Base-by-base conservation (phyloP, 2,797 vertebrate genomes). In the Cirrhinus molitorella region DNA sequence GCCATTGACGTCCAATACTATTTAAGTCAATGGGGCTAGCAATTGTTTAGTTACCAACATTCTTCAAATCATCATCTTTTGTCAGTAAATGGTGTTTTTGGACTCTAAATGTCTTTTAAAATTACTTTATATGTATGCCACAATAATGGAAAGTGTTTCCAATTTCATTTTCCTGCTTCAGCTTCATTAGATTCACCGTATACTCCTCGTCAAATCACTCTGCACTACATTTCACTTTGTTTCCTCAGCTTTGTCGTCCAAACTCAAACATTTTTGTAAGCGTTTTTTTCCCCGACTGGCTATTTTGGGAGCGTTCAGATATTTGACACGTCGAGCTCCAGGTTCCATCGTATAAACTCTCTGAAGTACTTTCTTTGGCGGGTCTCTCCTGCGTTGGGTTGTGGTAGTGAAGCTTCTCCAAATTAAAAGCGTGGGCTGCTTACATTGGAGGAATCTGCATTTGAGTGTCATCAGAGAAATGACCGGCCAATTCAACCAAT, bases 311-410 rank as follows among this genome's bases (percentile, higher is more conserved):
- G 23, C 17, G 8, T 59, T 71, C 25, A 45, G 51, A 70, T 11
- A 59, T 59, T 45, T 71, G 51, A 70, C 65, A 68, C 31, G 5
- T 67, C 21, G 17, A 79, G 47, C 45, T 67, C 83, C 87, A 87
- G 88, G 91, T 85, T 90, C 82, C 76, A 86, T 70, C 85, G 86
- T 82, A 82, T 65, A 84, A 81, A 83, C 89, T 79, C 43, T 57
- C 89, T 71, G 10, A n/a, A 70, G 90, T 89, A 59, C 93, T 92
- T 90, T 88, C 90, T 94, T 93, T 92, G 93, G 91, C 90, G 63
- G 80, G 78, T 72, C 55, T 37, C 71, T 65, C 49, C 74, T 86
- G 89, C 81, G 66, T 53, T 53, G 6, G 72, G 70, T 66, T 75
- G 87, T 86, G 89, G 85, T 79, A 79, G 86, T 89, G 59, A 86